Base-by-base conservation (phyloP, 2,113 vertebrate species). In the Haemorhous mexicanus region DNA sequence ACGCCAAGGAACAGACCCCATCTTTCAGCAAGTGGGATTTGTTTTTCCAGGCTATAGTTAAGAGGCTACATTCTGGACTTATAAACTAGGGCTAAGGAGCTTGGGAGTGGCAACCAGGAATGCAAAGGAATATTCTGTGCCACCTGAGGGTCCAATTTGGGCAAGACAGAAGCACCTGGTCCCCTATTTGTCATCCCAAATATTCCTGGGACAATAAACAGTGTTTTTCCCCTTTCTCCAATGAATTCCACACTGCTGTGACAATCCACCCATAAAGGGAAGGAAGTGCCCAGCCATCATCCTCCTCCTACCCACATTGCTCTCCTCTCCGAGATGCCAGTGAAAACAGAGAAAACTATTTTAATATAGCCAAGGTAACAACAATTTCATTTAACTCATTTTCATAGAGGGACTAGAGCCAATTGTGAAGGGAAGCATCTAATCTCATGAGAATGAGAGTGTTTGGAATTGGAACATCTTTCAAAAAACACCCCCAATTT, bases 21-120 rank as follows among this genome's bases (percentile, higher is more conserved):
- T 52, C 74, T 76, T 78, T 75, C 92, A 94, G 92, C 67, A 37
- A 41, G 66, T 10, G 22, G 62, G 88, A 76, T 93, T 55, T 91
- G 74, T 82, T 94, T 84, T 52, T 66, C 83, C 87, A 83, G 73
- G 87, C 66, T 72, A 4, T 3, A 72, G 74, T 49, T 87, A 63
- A 79, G 14, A 92, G 43, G 37, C 12, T n/a, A 62, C 62, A 39
- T 90, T 46, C 62, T 20, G 16, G 47, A 67, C 35, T 30, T 63
- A 50, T 15, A 64, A 92, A 83, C 63, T 14, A 23, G 70, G 62
- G 49, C 46, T 85, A 37, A 73, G 58, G 53, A 49, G 75, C 21
- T 62, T 69, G 82, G 88, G 70, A 93, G 82, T 28, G 21, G 78
- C 92, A 96, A 52, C 22, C 53, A 87, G 78, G 83, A 95, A 88